These are phyloP conservation scores for Drepana falcataria DNA, from an alignment of 2,888 invertebrate species.

Conservation along the genomic window DNA sequence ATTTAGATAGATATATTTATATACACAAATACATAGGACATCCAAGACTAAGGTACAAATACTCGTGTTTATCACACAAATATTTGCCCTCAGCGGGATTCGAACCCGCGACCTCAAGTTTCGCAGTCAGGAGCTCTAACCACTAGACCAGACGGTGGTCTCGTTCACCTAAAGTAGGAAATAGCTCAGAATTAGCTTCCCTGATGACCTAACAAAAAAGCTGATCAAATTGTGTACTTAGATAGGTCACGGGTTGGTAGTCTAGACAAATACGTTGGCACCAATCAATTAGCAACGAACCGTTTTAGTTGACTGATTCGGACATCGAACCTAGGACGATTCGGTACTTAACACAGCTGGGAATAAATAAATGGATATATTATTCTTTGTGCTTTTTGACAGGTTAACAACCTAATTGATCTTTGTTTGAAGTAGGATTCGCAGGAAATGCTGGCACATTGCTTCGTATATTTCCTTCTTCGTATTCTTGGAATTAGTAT, in stretches of 20 bases:
- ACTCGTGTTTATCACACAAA: no score
- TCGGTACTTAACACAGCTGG: constrained; percentile 7
- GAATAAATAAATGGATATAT: constrained; percentile 22
- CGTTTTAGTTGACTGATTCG: constrained; percentile 47
- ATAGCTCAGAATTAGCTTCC: no score
- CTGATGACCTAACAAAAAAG: constrained; percentile 9
- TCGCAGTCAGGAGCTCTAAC: no score
- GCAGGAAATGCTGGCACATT: background rate
- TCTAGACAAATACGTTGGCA: constrained; percentile 49
- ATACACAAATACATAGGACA: no score
- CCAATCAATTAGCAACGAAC: constrained; percentile 58
- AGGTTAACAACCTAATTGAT: constrained; percentile 29
- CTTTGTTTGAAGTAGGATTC: constrained; percentile 5
- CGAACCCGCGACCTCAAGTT: no score
- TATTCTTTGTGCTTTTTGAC: constrained; percentile 31
- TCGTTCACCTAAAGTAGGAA: no score
- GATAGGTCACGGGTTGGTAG: constrained; percentile 50
- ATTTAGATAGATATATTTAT: no score
- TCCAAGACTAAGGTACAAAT: no score
- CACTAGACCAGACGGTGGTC: no score
- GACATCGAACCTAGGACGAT: constrained; percentile 47
- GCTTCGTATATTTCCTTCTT: no score
- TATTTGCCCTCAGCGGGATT: no score
- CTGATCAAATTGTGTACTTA: constrained; percentile 36
- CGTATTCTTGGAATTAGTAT: no score